A percentile compares a stretch with the other conserved stretches of the same genome.
phyloP scores from a whole-genome alignment of 2,113 vertebrate genomes.

The Tenrec ecaudatus region DNA sequence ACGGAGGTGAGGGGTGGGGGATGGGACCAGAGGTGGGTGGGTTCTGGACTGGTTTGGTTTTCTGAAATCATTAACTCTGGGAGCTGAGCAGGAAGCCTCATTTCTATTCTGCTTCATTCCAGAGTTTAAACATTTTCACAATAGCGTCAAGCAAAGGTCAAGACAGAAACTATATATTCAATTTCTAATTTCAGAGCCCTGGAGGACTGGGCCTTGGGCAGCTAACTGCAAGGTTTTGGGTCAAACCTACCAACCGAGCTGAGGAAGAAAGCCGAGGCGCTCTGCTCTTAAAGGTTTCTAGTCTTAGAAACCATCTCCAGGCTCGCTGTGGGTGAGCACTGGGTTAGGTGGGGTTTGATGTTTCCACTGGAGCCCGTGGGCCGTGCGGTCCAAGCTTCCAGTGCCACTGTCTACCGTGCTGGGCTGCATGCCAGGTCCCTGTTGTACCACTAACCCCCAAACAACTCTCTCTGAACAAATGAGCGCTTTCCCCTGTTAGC shows the following conservation, averaged over 20 bases:
- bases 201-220: too few relatives aligned
- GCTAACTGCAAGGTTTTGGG: too few relatives aligned
- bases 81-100: not conserved
- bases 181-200: too few relatives aligned
- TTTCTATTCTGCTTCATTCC: not conserved
- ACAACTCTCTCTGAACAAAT: too few relatives aligned
- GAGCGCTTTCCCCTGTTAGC: not conserved
- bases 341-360: too few relatives aligned
- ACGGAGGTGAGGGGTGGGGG: not conserved
- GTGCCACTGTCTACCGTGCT: fast-evolving
- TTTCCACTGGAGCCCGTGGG: not conserved
- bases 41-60: not conserved
- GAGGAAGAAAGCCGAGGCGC: too few relatives aligned
- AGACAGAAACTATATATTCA: not conserved
- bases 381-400: not conserved
- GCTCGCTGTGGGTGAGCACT: too few relatives aligned
- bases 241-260: too few relatives aligned
- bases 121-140: not conserved
- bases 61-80: not conserved
- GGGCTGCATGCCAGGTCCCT: too few relatives aligned
- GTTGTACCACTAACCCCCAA: too few relatives aligned
- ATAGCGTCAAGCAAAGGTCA: not conserved
- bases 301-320: too few relatives aligned
- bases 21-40: not conserved
- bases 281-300: too few relatives aligned